These are phyloP conservation scores for Plecotus auritus DNA, from an alignment of 2,113 vertebrate genomes.

Conservation along the genomic window DNA sequence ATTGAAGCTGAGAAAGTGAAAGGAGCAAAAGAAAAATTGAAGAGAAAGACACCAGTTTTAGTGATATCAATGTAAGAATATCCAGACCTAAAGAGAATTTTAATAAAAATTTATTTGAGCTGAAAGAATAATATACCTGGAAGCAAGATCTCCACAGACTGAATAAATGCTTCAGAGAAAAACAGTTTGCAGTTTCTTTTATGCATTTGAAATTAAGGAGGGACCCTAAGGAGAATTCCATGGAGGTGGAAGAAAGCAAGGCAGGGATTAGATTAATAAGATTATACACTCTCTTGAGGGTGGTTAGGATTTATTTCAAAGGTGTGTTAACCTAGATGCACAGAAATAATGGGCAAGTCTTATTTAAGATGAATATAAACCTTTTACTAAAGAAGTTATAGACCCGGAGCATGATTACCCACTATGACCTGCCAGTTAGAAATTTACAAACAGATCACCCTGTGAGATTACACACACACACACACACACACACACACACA, in stretches of 20 bases:
- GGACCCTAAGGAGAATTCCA: background rate
- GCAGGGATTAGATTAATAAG: background rate
- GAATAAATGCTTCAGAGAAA: background rate
- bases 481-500: background rate
- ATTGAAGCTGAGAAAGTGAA: background rate
- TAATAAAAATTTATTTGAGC: background rate
- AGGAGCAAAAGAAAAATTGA: background rate
- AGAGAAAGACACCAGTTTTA: background rate
- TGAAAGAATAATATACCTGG: background rate
- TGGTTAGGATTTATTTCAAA: background rate
- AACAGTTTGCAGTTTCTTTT: background rate
- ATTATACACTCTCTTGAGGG: background rate
- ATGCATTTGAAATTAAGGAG: background rate
- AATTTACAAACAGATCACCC: background rate
- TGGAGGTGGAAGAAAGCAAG: background rate
- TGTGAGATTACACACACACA: background rate
- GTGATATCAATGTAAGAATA: background rate
- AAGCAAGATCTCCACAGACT: background rate
- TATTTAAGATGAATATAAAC: background rate
- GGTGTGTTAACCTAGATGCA: background rate
- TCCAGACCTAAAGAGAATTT: background rate
- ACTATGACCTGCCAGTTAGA: background rate
- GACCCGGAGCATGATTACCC: background rate
- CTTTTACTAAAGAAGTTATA: background rate
- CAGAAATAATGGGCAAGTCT: background rate